phyloP scores from a whole-genome alignment of 2,113 vertebrate species.

The Falco punctatus region DNA sequence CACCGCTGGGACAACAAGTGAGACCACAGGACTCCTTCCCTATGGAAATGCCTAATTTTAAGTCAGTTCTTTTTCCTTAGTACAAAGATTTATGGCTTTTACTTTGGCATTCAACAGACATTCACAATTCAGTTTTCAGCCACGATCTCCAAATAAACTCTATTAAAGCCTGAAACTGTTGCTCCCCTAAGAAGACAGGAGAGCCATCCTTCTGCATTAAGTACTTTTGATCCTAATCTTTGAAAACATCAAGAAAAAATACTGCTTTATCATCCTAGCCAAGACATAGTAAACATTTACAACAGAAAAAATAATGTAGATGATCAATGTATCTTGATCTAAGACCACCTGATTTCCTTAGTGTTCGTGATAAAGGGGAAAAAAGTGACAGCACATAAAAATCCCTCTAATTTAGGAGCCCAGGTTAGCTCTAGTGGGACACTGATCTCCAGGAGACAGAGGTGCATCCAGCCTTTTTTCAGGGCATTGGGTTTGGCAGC shows the following conservation, averaged over 20 bases:
- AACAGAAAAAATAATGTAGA: not conserved
- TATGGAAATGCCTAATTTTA: not conserved
- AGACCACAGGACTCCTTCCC: not conserved
- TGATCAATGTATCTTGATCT: not conserved
- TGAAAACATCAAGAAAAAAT: not conserved
- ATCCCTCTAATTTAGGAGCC: not conserved
- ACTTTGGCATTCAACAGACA: not conserved
- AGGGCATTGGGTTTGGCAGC: not conserved
- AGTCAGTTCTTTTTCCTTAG: not conserved
- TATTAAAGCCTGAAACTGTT: constrained; percentile 13
- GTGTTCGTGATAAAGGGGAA: not conserved
- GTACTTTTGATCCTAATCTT: constrained; percentile 13
- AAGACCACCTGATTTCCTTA: not conserved
- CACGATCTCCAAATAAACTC: not conserved
- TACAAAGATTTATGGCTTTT: not conserved
- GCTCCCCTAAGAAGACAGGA: not conserved
- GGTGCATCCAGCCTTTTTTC: not conserved
- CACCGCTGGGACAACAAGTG: not conserved
- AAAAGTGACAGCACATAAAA: not conserved
- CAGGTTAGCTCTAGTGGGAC: not conserved
- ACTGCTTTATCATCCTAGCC: not conserved
- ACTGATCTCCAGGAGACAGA: not conserved
- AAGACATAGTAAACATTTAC: not conserved
- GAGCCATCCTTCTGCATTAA: not conserved
- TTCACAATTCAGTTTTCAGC: not conserved